phyloP scores from a whole-genome alignment of 2,888 invertebrate species.

The Vannuccia rotundouncinata region DNA sequence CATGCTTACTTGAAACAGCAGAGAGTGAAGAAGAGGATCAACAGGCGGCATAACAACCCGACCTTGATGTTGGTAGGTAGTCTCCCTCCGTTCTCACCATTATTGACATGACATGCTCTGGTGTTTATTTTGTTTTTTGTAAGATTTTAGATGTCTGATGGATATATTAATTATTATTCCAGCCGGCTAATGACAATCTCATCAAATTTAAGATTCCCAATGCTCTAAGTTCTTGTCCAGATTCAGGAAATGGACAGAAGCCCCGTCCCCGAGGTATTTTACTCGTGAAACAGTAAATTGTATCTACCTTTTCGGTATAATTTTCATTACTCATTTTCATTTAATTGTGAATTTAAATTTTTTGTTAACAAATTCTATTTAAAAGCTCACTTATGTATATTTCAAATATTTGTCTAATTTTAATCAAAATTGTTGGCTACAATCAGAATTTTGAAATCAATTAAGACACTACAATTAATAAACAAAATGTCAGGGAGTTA shows the following conservation, averaged over 20 bases:
- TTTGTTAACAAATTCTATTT: no score
- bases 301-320: no score
- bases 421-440: no score
- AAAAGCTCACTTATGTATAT: no score
- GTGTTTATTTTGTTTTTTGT: background rate
- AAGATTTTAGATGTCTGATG: background rate
- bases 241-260: background rate
- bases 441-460: no score
- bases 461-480: no score
- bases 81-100: background rate
- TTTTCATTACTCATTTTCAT: no score
- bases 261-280: background rate
- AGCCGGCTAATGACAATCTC: background rate
- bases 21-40: background rate
- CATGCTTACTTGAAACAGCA: background rate
- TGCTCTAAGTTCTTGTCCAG: background rate
- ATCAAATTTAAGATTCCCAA: background rate
- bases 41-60: background rate
- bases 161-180: background rate
- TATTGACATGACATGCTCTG: background rate
- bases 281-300: no score
- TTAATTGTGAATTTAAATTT: no score
- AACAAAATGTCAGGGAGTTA: no score
- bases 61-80: background rate
- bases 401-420: no score